These are phyloP conservation scores for Brachionus angularis DNA, from an alignment of 1,140 invertebrate species.

Conservation along the genomic window DNA sequence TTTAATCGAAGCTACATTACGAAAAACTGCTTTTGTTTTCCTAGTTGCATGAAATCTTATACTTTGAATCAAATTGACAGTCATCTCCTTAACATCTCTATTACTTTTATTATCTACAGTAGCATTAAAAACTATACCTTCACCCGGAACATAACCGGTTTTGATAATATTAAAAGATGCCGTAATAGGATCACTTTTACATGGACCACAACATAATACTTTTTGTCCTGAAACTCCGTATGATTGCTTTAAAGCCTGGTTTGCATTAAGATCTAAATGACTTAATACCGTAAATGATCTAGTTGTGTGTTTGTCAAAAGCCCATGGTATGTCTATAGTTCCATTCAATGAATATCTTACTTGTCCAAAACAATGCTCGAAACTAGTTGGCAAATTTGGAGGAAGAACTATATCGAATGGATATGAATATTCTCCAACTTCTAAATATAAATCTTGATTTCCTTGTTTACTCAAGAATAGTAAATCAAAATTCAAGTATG, in stretches of 20 bases:
- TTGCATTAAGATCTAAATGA: slow-evolving; percentile 52
- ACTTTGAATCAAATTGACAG: slow-evolving; percentile 14
- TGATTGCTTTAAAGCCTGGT: slow-evolving; percentile 40
- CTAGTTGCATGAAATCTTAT: slow-evolving; percentile 3
- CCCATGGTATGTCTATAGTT: slow-evolving; percentile 54
- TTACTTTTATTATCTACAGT: slow-evolving; percentile 40
- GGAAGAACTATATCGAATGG: slow-evolving; percentile 60
- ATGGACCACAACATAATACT: slow-evolving; percentile 22
- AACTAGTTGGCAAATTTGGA: slow-evolving; percentile 59
- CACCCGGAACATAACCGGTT: slow-evolving; percentile 28
- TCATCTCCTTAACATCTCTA: slow-evolving; percentile 33
- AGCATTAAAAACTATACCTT: slow-evolving; percentile 21
- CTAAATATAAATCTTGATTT: slow-evolving; percentile 28
- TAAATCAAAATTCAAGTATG: background rate
- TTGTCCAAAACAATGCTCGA: slow-evolving; percentile 58
- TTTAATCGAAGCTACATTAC: slow-evolving; percentile 7
- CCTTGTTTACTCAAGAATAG: background rate
- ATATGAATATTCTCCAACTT: slow-evolving; percentile 56
- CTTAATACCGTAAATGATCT: slow-evolving; percentile 52
- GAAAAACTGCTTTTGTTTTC: background rate
- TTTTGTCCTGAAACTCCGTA: slow-evolving; percentile 9
- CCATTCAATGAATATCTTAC: slow-evolving; percentile 59
- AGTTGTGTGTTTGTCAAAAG: slow-evolving; percentile 49
- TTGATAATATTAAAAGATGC: slow-evolving; percentile 10
- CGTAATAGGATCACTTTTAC: slow-evolving; percentile 24